phyloP scores from a whole-genome alignment of 2,113 vertebrate species.

The Bubalus kerabau region DNA sequence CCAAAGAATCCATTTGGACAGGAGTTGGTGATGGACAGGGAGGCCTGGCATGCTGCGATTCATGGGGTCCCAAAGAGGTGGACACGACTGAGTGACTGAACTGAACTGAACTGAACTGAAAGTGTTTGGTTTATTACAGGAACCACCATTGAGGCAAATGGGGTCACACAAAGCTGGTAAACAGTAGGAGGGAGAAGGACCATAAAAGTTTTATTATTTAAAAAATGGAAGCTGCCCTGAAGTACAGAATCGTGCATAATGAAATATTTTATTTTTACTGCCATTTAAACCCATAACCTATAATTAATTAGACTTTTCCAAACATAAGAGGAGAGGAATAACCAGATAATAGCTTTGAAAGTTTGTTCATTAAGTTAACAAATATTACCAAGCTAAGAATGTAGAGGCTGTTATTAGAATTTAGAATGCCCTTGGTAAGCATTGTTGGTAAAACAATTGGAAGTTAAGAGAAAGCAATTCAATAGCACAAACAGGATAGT shows the following conservation, averaged over 20 bases:
- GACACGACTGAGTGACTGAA: too few species aligned
- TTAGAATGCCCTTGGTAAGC: background rate
- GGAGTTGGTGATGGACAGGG: background rate
- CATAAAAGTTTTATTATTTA: conserved; percentile 4
- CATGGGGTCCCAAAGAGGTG: too few species aligned
- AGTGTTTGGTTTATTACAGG: conserved; percentile 85
- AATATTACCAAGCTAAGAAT: conserved; percentile 2
- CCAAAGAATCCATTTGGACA: conserved; percentile 93
- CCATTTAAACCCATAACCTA: conserved; percentile 11
- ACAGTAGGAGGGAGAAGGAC: conserved; percentile 19
- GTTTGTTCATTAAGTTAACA: conserved; percentile 16
- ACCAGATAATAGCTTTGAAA: conserved; percentile 20
- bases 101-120: conserved; percentile 63
- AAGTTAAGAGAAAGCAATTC: background rate
- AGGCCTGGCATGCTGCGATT: too few species aligned
- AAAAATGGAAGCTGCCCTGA: conserved; percentile 11
- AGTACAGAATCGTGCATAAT: background rate
- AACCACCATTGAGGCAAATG: conserved; percentile 91
- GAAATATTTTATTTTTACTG: conserved; percentile 45
- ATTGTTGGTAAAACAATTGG: background rate
- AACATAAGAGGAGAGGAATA: background rate
- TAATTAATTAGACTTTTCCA: conserved; percentile 38
- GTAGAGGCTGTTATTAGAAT: background rate
- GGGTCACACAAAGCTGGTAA: conserved; percentile 87
- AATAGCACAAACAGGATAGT: background rate